These are phyloP conservation scores for Neotoma lepida DNA, from an alignment of 2,113 vertebrate species.

Conservation along the genomic window DNA sequence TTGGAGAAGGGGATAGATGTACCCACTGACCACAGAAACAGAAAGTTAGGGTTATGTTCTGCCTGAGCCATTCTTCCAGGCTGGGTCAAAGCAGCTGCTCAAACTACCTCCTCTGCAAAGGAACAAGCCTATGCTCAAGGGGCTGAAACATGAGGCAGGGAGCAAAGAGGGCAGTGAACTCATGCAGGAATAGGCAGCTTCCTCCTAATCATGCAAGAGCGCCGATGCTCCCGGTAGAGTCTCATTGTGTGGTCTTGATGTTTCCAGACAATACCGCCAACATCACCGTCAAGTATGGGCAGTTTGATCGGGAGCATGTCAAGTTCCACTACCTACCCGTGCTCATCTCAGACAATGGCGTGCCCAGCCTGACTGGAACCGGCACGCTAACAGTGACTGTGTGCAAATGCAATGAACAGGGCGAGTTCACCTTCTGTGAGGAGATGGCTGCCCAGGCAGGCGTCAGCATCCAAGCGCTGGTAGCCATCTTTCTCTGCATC, in stretches of 20 bases:
- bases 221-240: rapidly evolving
- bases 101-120: not conserved
- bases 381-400: constrained; percentile 87
- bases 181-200: not conserved
- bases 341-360: constrained; percentile 90
- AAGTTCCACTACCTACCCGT: constrained; percentile 90
- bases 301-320: constrained; percentile 89
- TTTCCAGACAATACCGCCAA: constrained; percentile 92
- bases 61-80: not conserved
- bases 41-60: not conserved
- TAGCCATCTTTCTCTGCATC: constrained; percentile 91
- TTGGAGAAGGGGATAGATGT: not conserved
- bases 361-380: constrained; percentile 86
- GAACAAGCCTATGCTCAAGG: not conserved
- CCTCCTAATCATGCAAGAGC: rapidly evolving
- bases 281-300: constrained; percentile 89
- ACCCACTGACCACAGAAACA: not conserved
- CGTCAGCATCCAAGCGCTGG: constrained; percentile 90
- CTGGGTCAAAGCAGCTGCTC: not conserved
- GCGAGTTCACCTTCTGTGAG: constrained; percentile 88
- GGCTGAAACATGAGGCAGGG: not conserved
- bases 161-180: not conserved
- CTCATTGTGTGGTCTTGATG: constrained; percentile 35
- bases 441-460: constrained; percentile 81
- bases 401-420: constrained; percentile 89